phyloP scores from a whole-genome alignment of 2,888 invertebrate genomes.

The Coecobrya sp. region DNA sequence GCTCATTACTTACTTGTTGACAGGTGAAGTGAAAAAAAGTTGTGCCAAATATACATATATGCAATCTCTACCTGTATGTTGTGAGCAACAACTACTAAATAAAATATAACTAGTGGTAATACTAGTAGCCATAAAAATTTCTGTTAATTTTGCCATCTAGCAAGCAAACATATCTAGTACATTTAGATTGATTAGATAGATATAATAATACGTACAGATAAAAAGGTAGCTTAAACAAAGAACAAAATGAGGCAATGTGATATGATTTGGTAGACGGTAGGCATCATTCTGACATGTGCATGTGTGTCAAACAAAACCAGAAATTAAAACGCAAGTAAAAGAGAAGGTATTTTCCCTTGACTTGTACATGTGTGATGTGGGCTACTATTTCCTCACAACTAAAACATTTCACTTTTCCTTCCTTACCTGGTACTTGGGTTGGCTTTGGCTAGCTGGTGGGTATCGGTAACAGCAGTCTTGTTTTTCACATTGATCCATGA shows the following conservation, averaged over 20 bases:
- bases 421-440: slow-evolving; percentile 70
- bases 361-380: neutral
- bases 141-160: neutral
- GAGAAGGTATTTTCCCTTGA: neutral
- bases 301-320: neutral
- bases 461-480: slow-evolving; percentile 75
- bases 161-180: neutral
- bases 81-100: neutral
- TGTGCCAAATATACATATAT: neutral
- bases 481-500: slow-evolving; percentile 77
- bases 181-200: neutral
- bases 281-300: neutral
- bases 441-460: slow-evolving; percentile 72
- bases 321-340: neutral
- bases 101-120: neutral
- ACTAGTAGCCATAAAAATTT: neutral
- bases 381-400: neutral
- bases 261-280: neutral
- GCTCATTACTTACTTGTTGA: slow-evolving; percentile 56
- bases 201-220: neutral
- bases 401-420: neutral
- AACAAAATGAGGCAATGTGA: neutral
- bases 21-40: slow-evolving; percentile 29
- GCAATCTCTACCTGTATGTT: neutral
- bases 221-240: neutral